phyloP scores from a whole-genome alignment of 2,113 vertebrate species.

The Propithecus coquereli region DNA sequence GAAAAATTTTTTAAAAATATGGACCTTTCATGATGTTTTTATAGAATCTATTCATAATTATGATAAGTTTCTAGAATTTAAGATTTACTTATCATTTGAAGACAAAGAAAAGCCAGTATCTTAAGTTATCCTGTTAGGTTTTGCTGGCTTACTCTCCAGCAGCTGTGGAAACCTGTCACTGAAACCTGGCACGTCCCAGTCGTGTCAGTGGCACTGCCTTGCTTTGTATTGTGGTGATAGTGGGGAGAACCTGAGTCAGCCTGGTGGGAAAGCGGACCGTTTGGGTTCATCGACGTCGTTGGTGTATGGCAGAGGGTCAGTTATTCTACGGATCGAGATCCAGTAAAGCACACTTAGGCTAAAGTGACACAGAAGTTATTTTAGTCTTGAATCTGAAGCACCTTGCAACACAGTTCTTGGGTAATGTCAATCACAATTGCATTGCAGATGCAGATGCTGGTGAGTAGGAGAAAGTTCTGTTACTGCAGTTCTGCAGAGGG shows the following conservation, averaged over 20 bases:
- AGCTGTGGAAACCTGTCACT: neutral
- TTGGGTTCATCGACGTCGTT: neutral
- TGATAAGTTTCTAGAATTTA: neutral
- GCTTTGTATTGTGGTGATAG: neutral
- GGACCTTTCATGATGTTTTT: neutral
- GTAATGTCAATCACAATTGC: accelerated
- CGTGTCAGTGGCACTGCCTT: neutral
- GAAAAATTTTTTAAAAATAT: neutral
- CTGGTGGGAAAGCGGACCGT: neutral
- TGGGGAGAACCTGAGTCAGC: neutral
- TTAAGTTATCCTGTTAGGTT: neutral
- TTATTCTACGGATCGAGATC: neutral
- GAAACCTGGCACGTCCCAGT: neutral
- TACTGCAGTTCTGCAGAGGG: neutral
- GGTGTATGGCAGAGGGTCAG: neutral
- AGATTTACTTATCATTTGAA: neutral
- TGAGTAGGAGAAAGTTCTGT: neutral
- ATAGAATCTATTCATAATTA: neutral
- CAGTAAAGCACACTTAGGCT: neutral
- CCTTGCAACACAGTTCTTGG: neutral
- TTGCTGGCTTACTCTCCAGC: neutral
- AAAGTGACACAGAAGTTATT: accelerated
- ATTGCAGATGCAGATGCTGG: neutral
- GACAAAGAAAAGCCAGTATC: neutral
- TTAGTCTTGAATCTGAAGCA: neutral